These are phyloP conservation scores for Rhabdophis nuchalis DNA, from an alignment of 2,797 vertebrate genomes.

Conservation along the genomic window DNA sequence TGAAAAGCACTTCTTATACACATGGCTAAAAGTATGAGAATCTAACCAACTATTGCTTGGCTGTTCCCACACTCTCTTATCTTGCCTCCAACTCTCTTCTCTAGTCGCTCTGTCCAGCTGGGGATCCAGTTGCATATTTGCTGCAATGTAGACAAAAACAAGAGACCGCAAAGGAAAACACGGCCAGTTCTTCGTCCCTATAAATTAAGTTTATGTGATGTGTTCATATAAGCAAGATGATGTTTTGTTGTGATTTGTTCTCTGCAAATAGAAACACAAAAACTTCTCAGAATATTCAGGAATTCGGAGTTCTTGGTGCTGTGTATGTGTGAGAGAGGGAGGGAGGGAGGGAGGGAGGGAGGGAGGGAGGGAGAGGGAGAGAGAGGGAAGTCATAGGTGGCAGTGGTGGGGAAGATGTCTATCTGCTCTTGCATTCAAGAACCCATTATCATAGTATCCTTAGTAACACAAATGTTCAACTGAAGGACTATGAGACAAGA, in stretches of 20 bases:
- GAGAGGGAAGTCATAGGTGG: too few relatives aligned
- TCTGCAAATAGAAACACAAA: not conserved
- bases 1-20: not conserved
- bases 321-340: not conserved
- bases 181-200: not conserved
- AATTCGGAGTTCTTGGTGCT: not conserved
- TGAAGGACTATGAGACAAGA: not conserved
- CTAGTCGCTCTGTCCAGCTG: not conserved
- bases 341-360: not conserved
- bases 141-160: not conserved
- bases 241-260: not conserved
- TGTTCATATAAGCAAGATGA: not conserved
- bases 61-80: not conserved
- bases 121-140: not conserved
- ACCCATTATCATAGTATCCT: not conserved
- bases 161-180: not conserved
- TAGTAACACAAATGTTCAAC: not conserved
- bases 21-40: not conserved
- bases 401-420: not conserved
- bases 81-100: not conserved
- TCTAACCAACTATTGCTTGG: not conserved
- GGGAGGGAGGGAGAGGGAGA: not conserved
- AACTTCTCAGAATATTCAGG: not conserved
- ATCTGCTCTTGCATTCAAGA: not conserved
- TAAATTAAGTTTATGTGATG: not conserved